These are phyloP conservation scores for Thinocorus orbignyianus DNA, from an alignment of 2,113 vertebrate genomes.

Conservation along the genomic window DNA sequence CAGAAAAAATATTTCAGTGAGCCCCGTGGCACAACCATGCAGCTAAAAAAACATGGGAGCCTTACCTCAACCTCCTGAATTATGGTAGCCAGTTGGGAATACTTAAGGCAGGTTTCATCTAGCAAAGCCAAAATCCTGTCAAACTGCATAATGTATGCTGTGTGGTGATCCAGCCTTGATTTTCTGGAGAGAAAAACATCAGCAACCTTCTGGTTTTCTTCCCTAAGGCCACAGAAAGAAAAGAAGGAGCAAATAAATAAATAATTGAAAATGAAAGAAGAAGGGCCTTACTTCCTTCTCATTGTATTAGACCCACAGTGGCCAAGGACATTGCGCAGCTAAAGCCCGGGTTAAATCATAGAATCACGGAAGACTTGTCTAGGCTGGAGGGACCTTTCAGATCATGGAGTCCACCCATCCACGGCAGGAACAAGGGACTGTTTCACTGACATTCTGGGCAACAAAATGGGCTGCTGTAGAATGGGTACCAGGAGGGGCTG, in stretches of 20 bases:
- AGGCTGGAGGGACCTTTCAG: background rate
- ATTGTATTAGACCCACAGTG: background rate
- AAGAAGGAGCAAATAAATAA: background rate
- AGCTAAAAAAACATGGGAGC: background rate
- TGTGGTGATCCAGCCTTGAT: constrained; percentile 84
- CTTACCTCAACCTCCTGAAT: constrained; percentile 90
- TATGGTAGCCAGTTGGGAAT: constrained; percentile 76
- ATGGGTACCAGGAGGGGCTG: background rate
- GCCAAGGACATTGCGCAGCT: background rate
- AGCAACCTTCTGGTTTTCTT: constrained; percentile 86
- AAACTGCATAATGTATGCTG: constrained; percentile 86
- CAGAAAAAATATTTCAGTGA: background rate
- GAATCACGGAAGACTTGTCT: background rate
- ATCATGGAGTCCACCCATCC: background rate
- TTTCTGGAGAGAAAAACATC: constrained; percentile 86
- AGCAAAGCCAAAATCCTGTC: constrained; percentile 87
- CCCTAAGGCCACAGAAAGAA: constrained; percentile 76
- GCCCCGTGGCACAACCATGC: background rate
- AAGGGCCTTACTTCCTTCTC: background rate
- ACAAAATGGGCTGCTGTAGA: background rate
- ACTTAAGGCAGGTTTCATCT: constrained; percentile 81
- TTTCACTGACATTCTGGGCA: background rate
- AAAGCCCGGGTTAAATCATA: background rate
- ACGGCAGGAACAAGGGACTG: background rate
- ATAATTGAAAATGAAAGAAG: background rate